phyloP scores from a whole-genome alignment of 2,888 invertebrate species.

The Hemicrepidius hirtus region DNA sequence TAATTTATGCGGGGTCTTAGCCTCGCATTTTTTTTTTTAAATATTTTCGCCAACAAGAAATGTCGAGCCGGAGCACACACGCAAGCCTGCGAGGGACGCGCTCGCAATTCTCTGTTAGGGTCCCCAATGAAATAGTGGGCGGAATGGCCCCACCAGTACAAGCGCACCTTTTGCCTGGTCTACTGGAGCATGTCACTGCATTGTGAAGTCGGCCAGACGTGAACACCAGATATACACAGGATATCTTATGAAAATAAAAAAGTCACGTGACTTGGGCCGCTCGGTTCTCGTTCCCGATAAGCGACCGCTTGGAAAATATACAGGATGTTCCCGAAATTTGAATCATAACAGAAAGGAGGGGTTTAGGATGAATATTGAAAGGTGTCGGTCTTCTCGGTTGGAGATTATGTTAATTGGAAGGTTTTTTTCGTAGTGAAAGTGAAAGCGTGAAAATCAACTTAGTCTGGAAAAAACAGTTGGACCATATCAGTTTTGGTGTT shows the following conservation, averaged over 20 bases:
- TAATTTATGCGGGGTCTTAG: constrained; percentile 33
- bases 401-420: too few relatives aligned
- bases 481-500: too few relatives aligned
- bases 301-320: constrained; percentile 35
- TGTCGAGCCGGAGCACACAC: constrained; percentile 59
- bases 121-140: constrained; percentile 48
- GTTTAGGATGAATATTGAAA: too few relatives aligned
- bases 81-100: constrained; percentile 63
- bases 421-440: too few relatives aligned
- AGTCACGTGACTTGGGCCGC: constrained; percentile 62
- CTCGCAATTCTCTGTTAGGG: constrained; percentile 58
- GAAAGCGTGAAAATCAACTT: too few relatives aligned
- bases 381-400: too few relatives aligned
- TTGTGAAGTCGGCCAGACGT: constrained; percentile 66
- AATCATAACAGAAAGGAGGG: too few relatives aligned
- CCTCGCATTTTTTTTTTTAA: constrained; percentile 55
- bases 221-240: constrained; percentile 66
- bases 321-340: constrained; percentile 23
- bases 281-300: constrained; percentile 43
- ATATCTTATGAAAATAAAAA: constrained; percentile 66
- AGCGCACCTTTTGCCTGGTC: constrained; percentile 40
- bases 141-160: constrained; percentile 6
- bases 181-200: constrained; percentile 57
- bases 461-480: too few relatives aligned
- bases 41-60: constrained; percentile 62